A percentile compares a stretch with the other conserved stretches of the same genome.
Conservation (phyloP, 2,797 vertebrate genomes). For the Tragelaphus oryx region DNA sequence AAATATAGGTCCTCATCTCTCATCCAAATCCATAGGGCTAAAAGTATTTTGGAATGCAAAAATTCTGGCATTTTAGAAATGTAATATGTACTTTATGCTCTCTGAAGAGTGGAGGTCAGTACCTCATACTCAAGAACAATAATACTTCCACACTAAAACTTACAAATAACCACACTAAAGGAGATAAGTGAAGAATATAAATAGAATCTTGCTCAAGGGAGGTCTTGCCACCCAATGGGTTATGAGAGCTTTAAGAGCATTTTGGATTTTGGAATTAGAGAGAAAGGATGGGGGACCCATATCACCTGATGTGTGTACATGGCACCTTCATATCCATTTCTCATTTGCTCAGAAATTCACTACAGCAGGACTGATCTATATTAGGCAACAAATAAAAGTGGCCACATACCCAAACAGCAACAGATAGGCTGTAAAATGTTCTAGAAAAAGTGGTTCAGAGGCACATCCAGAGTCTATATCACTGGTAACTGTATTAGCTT, state of each 20-base stretch:
- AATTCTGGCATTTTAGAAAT: slow-evolving; percentile 25
- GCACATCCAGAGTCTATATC: background rate
- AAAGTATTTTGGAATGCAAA: background rate
- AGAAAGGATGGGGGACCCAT: background rate
- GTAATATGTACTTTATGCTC: background rate
- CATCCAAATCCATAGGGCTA: background rate
- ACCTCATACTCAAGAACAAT: background rate
- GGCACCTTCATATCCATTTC: background rate
- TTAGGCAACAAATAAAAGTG: background rate
- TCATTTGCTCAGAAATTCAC: background rate
- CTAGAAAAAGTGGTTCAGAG: background rate
- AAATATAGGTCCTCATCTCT: background rate
- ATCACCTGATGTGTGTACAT: background rate
- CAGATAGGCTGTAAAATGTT: background rate
- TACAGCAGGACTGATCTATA: background rate
- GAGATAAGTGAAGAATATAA: background rate
- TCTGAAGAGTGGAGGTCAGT: background rate
- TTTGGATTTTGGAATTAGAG: background rate
- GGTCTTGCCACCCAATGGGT: background rate
- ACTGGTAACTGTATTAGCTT: background rate
- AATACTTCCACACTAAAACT: background rate
- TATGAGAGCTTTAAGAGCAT: background rate
- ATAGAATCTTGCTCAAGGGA: background rate
- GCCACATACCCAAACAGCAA: background rate
- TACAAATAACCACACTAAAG: background rate